Evolutionary conservation across 2,888 invertebrate species (phyloP).

Genomic region (Laothoe populi): DNA sequence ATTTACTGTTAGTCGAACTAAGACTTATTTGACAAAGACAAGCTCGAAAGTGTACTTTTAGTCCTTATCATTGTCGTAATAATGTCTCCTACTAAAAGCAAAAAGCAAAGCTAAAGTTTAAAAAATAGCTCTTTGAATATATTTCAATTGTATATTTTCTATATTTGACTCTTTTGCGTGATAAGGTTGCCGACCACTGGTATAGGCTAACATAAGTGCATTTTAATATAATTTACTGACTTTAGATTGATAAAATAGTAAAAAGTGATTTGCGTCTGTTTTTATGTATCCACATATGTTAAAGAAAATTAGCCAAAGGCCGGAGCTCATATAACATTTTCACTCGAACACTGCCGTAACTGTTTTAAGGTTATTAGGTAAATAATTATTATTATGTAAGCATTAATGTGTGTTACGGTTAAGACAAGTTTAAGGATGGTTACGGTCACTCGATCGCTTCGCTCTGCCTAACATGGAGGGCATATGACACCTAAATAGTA

Average conservation of each 20-base stretch:
- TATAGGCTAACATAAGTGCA: no score
- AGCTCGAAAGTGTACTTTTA: no score
- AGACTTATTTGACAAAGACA: no score
- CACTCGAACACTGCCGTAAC: conserved; percentile 40
- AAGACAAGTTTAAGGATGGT: background rate
- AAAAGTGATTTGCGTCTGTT: conserved; percentile 13
- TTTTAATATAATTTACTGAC: background rate
- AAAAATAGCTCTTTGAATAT: no score
- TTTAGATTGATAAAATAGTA: background rate
- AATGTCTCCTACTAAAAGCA: no score
- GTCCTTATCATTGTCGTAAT: no score
- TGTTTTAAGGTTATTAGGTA: conserved; percentile 34
- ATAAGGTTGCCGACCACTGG: no score
- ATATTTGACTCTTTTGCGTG: no score
- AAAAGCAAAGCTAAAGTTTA: no score
- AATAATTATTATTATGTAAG: conserved; percentile 21
- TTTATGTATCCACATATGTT: conserved; percentile 8
- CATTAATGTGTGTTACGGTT: conserved; percentile 10
- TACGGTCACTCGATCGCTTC: background rate
- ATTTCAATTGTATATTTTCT: no score
- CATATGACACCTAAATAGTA: conserved; percentile 3
- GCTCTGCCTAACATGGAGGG: background rate
- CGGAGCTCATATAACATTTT: conserved; percentile 34
- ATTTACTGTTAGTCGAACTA: no score
- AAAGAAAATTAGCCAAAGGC: conserved; percentile 26